Evolutionary conservation across 2,797 vertebrate species (phyloP).

Genomic region (Brachymystax lenok): DNA sequence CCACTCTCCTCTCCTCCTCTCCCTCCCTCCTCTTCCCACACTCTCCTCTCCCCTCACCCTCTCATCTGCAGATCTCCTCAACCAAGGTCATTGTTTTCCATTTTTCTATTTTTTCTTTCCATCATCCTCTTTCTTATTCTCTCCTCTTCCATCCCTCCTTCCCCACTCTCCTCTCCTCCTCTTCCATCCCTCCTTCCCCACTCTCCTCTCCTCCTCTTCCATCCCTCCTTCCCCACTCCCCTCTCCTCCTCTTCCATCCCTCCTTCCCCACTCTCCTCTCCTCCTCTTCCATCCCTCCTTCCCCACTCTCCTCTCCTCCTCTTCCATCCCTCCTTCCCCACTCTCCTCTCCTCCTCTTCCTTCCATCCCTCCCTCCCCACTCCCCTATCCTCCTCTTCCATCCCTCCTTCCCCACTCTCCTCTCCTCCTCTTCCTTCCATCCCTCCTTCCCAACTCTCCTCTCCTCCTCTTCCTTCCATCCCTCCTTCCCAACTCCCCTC

Average conservation of each 20-base stretch:
- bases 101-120: constrained; percentile 44
- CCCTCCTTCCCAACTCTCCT: too few species aligned
- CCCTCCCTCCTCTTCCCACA: constrained; percentile 6
- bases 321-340: too few species aligned
- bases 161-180: constrained; percentile 52
- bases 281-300: too few species aligned
- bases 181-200: constrained; percentile 40
- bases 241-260: too few species aligned
- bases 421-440: not conserved
- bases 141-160: constrained; percentile 45
- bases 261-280: too few species aligned
- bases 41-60: constrained; percentile 68
- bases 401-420: constrained; percentile 48
- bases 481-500: too few species aligned
- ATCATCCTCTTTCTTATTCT: constrained; percentile 37
- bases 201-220: constrained; percentile 21
- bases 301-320: too few species aligned
- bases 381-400: constrained; percentile 41
- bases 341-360: not conserved
- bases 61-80: constrained; percentile 80
- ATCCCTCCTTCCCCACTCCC: too few species aligned
- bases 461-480: too few species aligned
- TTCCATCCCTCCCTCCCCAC: constrained; percentile 61
- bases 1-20: constrained; percentile 67
- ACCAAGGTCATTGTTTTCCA: constrained; percentile 80